phyloP scores from a whole-genome alignment of 2,888 invertebrate genomes.

The Girardia tigrina region DNA sequence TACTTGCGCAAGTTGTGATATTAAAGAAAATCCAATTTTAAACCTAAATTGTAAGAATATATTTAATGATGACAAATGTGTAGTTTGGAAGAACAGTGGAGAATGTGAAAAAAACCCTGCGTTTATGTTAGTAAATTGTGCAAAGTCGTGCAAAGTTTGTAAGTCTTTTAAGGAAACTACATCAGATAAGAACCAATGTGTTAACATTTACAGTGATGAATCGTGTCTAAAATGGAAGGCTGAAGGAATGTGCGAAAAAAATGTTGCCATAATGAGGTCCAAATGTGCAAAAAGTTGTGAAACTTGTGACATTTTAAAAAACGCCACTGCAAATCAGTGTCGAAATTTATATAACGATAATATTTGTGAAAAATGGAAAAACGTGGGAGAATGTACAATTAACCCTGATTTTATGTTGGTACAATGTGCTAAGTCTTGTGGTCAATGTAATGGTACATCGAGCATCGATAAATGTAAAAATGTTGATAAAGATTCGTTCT shows the following conservation, averaged over 20 bases:
- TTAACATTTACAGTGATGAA: background rate
- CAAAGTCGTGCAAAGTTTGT: background rate
- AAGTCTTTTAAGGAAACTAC: background rate
- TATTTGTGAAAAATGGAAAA: background rate
- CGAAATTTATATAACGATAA: background rate
- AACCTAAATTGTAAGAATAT: background rate
- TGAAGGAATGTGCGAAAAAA: background rate
- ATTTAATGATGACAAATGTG: background rate
- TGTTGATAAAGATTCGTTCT: background rate
- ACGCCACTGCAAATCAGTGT: background rate
- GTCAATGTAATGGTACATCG: background rate
- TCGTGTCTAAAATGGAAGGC: background rate
- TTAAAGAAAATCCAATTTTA: background rate
- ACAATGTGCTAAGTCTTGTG: background rate
- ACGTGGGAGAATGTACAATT: background rate
- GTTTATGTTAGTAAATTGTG: background rate
- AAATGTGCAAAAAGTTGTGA: background rate
- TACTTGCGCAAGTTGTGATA: background rate
- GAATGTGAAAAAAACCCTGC: background rate
- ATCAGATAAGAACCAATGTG: background rate
- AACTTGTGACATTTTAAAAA: background rate
- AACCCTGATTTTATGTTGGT: background rate
- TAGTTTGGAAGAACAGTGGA: background rate
- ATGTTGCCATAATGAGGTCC: background rate
- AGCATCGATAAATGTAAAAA: background rate